These are phyloP conservation scores for Harlomillsia oculata DNA, from an alignment of 1,140 invertebrate species.

Conservation along the genomic window DNA sequence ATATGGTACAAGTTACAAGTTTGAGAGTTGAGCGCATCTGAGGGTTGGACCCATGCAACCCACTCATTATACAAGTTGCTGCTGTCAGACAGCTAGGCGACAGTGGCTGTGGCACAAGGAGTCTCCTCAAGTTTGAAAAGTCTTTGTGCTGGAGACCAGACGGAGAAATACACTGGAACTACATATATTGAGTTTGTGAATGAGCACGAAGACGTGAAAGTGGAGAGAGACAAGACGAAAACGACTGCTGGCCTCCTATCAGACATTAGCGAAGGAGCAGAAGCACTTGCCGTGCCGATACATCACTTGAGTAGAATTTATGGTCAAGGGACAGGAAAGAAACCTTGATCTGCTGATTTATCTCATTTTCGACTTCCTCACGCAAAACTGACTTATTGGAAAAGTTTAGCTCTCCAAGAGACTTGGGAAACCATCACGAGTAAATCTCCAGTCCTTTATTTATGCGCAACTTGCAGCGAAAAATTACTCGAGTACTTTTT, in stretches of 20 bases:
- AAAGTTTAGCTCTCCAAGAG: constrained; percentile 22
- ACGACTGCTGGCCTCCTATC: too few relatives aligned
- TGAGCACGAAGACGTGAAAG: too few relatives aligned
- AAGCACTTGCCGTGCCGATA: not conserved
- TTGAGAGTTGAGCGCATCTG: not conserved
- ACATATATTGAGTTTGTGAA: too few relatives aligned
- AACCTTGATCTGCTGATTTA: constrained; percentile 29
- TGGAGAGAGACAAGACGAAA: too few relatives aligned
- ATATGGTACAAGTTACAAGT: not conserved
- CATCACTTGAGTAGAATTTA: constrained; percentile 25
- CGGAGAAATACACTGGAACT: too few relatives aligned
- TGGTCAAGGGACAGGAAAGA: constrained; percentile 20
- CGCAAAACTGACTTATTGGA: constrained; percentile 26
- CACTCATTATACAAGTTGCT: too few relatives aligned
- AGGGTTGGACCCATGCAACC: not conserved
- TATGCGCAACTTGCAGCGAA: constrained; percentile 12
- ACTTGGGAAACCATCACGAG: not conserved
- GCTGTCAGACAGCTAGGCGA: too few relatives aligned
- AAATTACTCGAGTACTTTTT: too few relatives aligned
- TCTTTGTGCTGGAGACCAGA: too few relatives aligned
- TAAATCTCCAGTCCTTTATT: constrained; percentile 8
- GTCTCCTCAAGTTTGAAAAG: too few relatives aligned
- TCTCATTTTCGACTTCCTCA: constrained; percentile 23
- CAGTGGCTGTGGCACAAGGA: too few relatives aligned
- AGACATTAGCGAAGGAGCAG: not conserved